A percentile compares a stretch with the other conserved stretches of the same genome.
These are phyloP conservation scores for Lasioglossum albipes DNA, from an alignment of 1,140 invertebrate genomes.

Conservation along the genomic window DNA sequence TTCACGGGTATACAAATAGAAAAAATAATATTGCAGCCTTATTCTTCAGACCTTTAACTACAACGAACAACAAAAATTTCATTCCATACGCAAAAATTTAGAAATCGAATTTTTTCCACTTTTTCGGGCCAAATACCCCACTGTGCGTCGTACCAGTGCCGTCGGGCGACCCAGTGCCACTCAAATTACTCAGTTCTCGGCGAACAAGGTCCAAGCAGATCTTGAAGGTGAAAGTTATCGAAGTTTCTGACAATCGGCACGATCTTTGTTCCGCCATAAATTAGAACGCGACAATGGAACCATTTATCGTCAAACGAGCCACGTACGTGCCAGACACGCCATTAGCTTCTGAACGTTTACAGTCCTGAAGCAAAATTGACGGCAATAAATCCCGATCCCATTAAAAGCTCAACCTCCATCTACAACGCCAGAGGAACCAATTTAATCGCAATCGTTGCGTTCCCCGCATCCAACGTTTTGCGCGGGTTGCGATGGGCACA, in stretches of 20 bases:
- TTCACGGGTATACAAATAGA: too few species aligned
- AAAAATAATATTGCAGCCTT: too few species aligned
- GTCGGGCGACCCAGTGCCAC: too few species aligned
- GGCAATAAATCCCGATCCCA: conserved; percentile 12
- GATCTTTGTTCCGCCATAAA: neutral
- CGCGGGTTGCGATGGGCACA: neutral
- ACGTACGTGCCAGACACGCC: conserved; percentile 32
- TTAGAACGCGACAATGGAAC: conserved; percentile 40
- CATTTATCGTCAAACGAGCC: conserved; percentile 28
- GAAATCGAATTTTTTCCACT: too few species aligned
- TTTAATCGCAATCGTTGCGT: conserved; percentile 5
- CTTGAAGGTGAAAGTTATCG: conserved; percentile 16
- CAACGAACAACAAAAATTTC: too few species aligned
- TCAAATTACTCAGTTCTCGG: neutral
- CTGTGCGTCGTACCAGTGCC: too few species aligned
- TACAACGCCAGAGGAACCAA: neutral
- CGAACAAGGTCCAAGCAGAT: neutral
- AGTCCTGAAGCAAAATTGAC: neutral
- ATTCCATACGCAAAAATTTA: too few species aligned
- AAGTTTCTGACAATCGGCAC: neutral
- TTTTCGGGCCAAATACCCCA: too few species aligned
- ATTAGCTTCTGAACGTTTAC: conserved; percentile 24
- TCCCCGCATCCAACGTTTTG: neutral
- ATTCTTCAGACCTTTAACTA: too few species aligned
- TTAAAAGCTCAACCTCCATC: neutral